Base-by-base conservation (phyloP, 2,113 vertebrate species). In the zebrafish (Danio rerio) region DNA sequence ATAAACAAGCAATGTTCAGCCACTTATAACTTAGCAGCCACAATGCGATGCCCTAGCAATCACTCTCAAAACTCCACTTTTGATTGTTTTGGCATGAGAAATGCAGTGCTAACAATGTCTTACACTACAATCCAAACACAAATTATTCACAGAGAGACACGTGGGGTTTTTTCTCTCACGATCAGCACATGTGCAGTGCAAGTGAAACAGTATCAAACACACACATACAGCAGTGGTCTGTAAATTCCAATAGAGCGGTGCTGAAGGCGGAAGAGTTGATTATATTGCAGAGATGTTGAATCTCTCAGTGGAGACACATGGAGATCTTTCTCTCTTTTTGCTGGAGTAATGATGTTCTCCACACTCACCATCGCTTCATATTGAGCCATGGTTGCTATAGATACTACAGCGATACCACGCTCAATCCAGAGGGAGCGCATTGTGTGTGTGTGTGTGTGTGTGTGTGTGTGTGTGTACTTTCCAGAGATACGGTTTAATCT, bases 321-420 rank as follows among this genome's bases (percentile, higher is more conserved):
- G 7, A 11, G 7, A 52, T 52, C 7, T 5, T 16, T 59, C 56
- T 63, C 61, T 63, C 61, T 11, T 63, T 21, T 31, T 50, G 18
- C 47, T 21, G 47, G 47, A 52, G n/a, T 70, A 88, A 88, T 87
- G 81, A 90, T 84, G 78, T 85, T 71, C 69, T 61, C 47, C 80
- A 65, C 63, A 72, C 31, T 79, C 40, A 53, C 43, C 31, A 40
- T 53, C 21, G 84, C 81, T 91, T 87, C 87, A 86, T 63, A 90
- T 87, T 82, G 86, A 86, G 86, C 87, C 82, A 80, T n/a, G 88
- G 92, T 92, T 90, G 87, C 92, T 91, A 92, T 92, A 78, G 91
- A 84, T 87, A 94, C 92, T 71, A 62, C 75, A 87, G 80, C 45
- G 91, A 84, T 87, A 94, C 92, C 72, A 53, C 66, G 86, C 80